Evolutionary conservation across 2,797 vertebrate genomes (phyloP), one percentile per base, ranked within the genome.

Genomic region (Falco rusticolus): DNA sequence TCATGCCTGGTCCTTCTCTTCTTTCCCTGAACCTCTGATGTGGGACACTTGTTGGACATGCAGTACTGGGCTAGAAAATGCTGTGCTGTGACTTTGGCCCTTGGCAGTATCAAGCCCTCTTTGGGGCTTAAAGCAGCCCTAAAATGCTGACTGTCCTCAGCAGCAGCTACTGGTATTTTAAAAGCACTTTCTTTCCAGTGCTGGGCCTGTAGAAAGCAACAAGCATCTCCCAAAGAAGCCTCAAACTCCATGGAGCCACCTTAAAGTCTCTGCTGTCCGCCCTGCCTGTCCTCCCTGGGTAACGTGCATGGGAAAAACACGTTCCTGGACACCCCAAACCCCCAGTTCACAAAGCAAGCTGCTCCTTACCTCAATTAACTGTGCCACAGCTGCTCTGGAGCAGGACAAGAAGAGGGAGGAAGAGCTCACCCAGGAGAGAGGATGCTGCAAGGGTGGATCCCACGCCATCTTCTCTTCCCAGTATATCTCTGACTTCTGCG

Each of bases 361-460:
- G 37, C 13, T 34, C 45, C 95, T 97, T 86, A 97, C 97, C 97
- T 97, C 88, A 1, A 97, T 96, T 21, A 97, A 16, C 76, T 97
- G 97, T 22, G 97, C 94, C 69, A 90, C 0, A 17, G 94, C 92
- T 16, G 70, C 72, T 66, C 90, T 68, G 2, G 92, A 96, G 64
- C 91, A 94, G 7, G 74, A 92, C 10, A 97, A 57, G 50, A 96
- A 7, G 66, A 97, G 22, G 25, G 65, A 75, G 5, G 91, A 88
- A 12, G 64, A 77, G 14, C 56, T 76, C 8, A 28, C 51, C 51
- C 88, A 86, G 61, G n/a, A 53, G 33, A 33, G n/a, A 28, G 57
- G 88, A 65, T 79, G 71, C 48, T 77, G 80, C 25, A 24, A 28
- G 48, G 65, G 50, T 56, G 91, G 76, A 50, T 91, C 87, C 96